phyloP scores from a whole-genome alignment of 2,797 vertebrate species.

The Channallabes apus region DNA sequence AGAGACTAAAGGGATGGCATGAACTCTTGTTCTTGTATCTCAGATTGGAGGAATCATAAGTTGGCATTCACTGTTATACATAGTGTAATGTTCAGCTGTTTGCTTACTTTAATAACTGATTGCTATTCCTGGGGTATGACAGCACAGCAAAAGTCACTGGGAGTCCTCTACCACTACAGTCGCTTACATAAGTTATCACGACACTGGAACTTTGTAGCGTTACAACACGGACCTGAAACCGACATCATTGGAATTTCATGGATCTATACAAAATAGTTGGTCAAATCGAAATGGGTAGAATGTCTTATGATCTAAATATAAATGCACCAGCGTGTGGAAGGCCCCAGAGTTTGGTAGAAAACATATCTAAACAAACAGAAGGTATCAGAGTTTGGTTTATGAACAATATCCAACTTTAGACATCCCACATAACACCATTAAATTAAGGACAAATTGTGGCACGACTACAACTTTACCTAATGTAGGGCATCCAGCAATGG shows the following conservation, averaged over 20 bases:
- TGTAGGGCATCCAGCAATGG: neutral
- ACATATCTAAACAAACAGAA: neutral
- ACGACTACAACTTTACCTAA: no score
- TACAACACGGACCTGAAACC: neutral
- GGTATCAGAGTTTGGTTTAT: neutral
- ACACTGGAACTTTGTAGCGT: neutral
- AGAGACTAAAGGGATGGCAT: neutral
- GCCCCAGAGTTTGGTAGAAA: neutral
- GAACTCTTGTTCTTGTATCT: neutral
- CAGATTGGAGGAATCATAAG: neutral
- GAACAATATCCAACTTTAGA: neutral
- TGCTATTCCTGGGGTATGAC: conserved; percentile 52
- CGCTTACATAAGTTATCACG: neutral
- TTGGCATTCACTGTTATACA: conserved; percentile 18
- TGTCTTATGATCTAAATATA: neutral
- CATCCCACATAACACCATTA: neutral
- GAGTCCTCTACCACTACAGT: neutral
- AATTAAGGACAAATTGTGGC: neutral
- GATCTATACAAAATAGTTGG: neutral
- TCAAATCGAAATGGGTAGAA: neutral
- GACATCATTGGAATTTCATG: neutral
- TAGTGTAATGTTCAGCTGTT: conserved; percentile 34
- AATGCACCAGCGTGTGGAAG: neutral
- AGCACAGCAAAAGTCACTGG: conserved; percentile 41
- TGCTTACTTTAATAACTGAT: conserved; percentile 33